Percentiles rank a stretch among this genome's conserved stretches.
Conservation (phyloP, 2,113 vertebrate species). For the Barnardius zonarius region DNA sequence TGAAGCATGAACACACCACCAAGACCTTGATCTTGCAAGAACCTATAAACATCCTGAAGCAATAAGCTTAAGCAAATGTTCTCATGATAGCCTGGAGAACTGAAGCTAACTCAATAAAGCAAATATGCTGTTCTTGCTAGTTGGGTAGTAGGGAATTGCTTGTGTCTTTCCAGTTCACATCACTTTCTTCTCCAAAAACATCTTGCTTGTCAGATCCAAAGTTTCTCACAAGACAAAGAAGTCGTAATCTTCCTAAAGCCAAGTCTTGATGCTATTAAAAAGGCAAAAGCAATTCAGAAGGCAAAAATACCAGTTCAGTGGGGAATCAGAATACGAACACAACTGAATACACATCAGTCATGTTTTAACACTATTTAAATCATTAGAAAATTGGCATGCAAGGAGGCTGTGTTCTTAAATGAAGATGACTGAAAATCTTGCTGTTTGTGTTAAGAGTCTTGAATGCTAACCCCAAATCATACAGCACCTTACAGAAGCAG, state of each 20-base stretch:
- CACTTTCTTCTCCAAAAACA: not conserved
- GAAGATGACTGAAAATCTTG: not conserved
- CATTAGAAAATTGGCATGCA: not conserved
- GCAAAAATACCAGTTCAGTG: not conserved
- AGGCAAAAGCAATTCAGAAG: not conserved
- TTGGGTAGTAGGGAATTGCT: not conserved
- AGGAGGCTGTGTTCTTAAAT: not conserved
- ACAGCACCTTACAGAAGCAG: not conserved
- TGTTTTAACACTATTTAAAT: not conserved
- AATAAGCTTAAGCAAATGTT: not conserved
- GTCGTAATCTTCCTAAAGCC: not conserved
- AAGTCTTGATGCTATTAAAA: not conserved
- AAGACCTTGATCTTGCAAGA: not conserved
- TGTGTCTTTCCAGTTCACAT: not conserved
- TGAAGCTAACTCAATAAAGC: not conserved
- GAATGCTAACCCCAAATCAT: not conserved
- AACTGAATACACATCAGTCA: not conserved
- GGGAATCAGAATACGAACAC: not conserved
- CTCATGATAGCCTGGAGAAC: not conserved
- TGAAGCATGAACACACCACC: rapidly evolving
- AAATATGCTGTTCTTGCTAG: not conserved
- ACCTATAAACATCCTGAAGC: not conserved
- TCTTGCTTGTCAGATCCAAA: not conserved
- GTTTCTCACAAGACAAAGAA: not conserved
- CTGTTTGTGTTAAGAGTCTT: not conserved